Conservation (phyloP, 1,140 invertebrate species). For the Cydia fagiglandana region DNA sequence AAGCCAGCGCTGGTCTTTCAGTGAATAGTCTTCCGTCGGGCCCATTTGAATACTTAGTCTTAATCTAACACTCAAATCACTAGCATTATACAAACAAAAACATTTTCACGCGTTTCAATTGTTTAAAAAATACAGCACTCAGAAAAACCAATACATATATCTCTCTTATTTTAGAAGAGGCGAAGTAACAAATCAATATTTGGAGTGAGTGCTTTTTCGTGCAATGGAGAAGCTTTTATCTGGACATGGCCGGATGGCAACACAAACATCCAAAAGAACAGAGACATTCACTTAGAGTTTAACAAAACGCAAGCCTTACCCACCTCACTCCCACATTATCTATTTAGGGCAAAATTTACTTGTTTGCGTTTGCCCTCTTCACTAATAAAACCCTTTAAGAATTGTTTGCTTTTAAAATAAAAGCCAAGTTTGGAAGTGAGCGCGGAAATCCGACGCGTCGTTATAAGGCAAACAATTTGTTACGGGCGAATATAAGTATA, state of each 20-base stretch:
- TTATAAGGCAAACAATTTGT: slow-evolving; percentile 11
- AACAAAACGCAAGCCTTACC: slow-evolving; percentile 60
- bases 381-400: slow-evolving; percentile 31
- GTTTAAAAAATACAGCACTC: slow-evolving; percentile 38
- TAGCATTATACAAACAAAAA: too few relatives aligned
- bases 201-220: slow-evolving; percentile 79
- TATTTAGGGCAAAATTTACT: slow-evolving; percentile 37
- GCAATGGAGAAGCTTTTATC: slow-evolving; percentile 78
- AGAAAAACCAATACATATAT: slow-evolving; percentile 50
- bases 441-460: slow-evolving; percentile 19
- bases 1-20: too few relatives aligned
- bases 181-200: slow-evolving; percentile 78
- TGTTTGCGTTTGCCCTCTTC: slow-evolving; percentile 31
- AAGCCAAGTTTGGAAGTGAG: slow-evolving; percentile 13
- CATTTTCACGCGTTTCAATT: neutral
- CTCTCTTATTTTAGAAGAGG: slow-evolving; percentile 66
- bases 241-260: slow-evolving; percentile 72
- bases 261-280: slow-evolving; percentile 73
- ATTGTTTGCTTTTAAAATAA: slow-evolving; percentile 28
- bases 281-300: slow-evolving; percentile 68
- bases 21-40: too few relatives aligned
- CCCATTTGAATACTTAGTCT: too few relatives aligned
- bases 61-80: too few relatives aligned
- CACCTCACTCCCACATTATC: slow-evolving; percentile 40
- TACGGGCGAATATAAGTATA: too few relatives aligned